Conservation (phyloP, 2,797 vertebrate genomes). For the Micromesistius poutassou region DNA sequence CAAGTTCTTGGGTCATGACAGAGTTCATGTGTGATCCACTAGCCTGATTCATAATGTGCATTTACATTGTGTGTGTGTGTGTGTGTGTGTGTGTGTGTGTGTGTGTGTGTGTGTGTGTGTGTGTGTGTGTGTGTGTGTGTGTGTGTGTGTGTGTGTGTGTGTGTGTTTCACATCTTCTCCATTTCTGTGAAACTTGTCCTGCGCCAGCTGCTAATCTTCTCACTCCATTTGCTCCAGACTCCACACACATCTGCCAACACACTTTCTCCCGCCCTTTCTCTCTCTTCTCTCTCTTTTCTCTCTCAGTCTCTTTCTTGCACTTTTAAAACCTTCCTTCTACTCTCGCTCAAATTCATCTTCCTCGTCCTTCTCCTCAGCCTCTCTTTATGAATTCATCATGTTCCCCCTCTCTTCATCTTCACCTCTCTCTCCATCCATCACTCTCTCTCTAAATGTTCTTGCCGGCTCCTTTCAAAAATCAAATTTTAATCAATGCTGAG, state of each 20-base stretch:
- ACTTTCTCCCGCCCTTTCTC: slow-evolving; percentile 47
- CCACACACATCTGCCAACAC: slow-evolving; percentile 73
- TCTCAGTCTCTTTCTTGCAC: slow-evolving; percentile 35
- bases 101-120: slow-evolving; percentile 11
- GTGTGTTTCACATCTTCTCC: slow-evolving; percentile 57
- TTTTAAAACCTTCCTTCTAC: not conserved
- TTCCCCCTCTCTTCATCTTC: not conserved
- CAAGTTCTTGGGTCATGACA: too few relatives aligned
- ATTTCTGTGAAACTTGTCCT: slow-evolving; percentile 51
- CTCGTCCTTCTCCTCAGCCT: not conserved
- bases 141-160: slow-evolving; percentile 32
- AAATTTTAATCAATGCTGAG: slow-evolving; percentile 32
- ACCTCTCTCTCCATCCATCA: not conserved
- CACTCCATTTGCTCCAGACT: slow-evolving; percentile 78
- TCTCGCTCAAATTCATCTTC: not conserved
- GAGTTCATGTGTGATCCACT: too few relatives aligned
- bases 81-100: slow-evolving; percentile 8
- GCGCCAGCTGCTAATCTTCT: slow-evolving; percentile 74
- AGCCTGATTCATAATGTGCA: too few relatives aligned
- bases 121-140: slow-evolving; percentile 13
- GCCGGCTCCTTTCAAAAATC: not conserved
- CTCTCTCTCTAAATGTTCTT: not conserved
- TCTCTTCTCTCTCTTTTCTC: slow-evolving; percentile 26
- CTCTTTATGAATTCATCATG: not conserved
- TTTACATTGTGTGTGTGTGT: not conserved